Percentiles rank a stretch among this genome's conserved stretches.
Evolutionary conservation across 2,113 vertebrate species (phyloP).

Genomic region (Brachyhypopomus gauderio): DNA sequence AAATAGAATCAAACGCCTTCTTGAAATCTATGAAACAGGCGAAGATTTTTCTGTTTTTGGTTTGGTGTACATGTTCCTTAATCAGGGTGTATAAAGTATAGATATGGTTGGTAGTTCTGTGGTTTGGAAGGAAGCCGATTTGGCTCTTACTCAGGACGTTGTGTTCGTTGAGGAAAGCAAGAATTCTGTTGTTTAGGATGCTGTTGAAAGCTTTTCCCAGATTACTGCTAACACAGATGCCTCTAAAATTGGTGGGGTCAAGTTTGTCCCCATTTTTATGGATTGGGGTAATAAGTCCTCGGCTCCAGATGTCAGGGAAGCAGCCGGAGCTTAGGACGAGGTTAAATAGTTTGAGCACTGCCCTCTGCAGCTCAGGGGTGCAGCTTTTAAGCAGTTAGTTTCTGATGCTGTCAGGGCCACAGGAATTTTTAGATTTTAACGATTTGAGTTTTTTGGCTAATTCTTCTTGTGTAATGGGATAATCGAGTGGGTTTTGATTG

Average conservation of each 20-base stretch:
- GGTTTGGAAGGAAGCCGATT: too few species aligned
- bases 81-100: neutral
- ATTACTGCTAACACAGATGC: too few species aligned
- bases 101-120: neutral
- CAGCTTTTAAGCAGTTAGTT: slow-evolving; percentile 26
- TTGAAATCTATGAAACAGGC: neutral
- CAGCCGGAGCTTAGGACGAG: neutral
- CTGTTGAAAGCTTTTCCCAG: slow-evolving; percentile 8
- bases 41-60: too few species aligned
- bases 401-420: too few species aligned
- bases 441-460: neutral
- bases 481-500: neutral
- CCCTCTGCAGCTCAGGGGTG: too few species aligned
- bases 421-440: slow-evolving; percentile 3
- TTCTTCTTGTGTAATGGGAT: slow-evolving; percentile 4
- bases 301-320: slow-evolving; percentile 35
- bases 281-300: slow-evolving; percentile 7
- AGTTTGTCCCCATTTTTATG: slow-evolving; percentile 9
- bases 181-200: slow-evolving; percentile 8
- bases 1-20: too few species aligned
- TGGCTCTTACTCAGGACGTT: slow-evolving; percentile 17
- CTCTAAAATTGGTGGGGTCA: too few species aligned
- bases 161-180: neutral
- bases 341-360: slow-evolving; percentile 31
- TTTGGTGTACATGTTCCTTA: neutral